phyloP scores from a whole-genome alignment of 2,113 vertebrate genomes.

The Ptyas mucosa region DNA sequence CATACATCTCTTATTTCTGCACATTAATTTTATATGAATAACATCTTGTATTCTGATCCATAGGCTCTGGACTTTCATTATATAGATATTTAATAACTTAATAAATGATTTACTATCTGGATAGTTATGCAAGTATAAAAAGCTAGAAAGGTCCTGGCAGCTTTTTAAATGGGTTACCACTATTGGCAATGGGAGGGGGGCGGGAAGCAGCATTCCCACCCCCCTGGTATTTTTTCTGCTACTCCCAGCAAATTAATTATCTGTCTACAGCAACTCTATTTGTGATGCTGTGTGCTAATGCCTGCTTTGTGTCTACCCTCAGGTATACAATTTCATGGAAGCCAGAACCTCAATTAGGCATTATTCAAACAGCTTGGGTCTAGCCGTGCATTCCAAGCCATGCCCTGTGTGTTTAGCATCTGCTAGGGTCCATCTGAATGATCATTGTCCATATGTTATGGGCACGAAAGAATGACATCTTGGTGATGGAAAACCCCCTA shows the following conservation, averaged over 20 bases:
- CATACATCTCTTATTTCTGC: neutral
- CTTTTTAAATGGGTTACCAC: neutral
- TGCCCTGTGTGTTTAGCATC: constrained; percentile 46
- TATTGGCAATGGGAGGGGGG: neutral
- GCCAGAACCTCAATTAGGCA: constrained; percentile 25
- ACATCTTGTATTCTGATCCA: neutral
- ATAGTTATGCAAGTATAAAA: neutral
- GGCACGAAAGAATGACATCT: constrained; percentile 43
- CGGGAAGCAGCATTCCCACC: fast-evolving
- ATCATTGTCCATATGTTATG: constrained; percentile 53
- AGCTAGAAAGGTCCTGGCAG: neutral
- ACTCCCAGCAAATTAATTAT: constrained; percentile 19
- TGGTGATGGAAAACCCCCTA: constrained; percentile 47
- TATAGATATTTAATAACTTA: neutral
- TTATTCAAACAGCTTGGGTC: constrained; percentile 16
- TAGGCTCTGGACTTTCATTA: neutral
- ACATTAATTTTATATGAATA: neutral
- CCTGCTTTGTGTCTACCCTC: neutral
- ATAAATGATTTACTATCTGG: neutral
- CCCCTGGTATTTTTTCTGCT: neutral
- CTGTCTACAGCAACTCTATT: neutral
- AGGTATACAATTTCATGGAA: constrained; percentile 9
- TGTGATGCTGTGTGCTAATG: constrained; percentile 20
- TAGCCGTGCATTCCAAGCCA: constrained; percentile 43
- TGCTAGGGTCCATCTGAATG: constrained; percentile 50